These are phyloP conservation scores for Ciona savignyi DNA, from an alignment of 23 tunicate genomes.

Conservation along the genomic window DNA sequence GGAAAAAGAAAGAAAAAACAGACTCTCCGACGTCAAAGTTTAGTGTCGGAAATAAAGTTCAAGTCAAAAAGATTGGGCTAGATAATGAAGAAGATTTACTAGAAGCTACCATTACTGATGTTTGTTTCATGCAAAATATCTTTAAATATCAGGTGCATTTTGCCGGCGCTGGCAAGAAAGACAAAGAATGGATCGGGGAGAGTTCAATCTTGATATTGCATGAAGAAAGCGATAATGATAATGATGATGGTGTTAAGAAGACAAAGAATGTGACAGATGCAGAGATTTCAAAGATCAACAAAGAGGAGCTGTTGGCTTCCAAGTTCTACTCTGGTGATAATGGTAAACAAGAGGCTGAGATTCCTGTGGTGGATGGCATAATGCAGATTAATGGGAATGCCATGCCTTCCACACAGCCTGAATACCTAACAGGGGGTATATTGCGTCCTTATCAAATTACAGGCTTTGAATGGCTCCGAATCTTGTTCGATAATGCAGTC, in stretches of 20 bases:
- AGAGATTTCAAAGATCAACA: constrained; percentile 6
- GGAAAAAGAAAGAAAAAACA: not conserved
- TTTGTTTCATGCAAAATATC: not conserved
- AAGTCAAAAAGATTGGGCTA: not conserved
- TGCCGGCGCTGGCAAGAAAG: not conserved
- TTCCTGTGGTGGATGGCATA: constrained; percentile 25
- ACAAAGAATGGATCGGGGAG: constrained; percentile 22
- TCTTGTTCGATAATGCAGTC: constrained; percentile 61
- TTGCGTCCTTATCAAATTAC: constrained; percentile 64
- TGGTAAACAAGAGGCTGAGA: constrained; percentile 3
- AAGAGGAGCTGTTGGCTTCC: constrained; percentile 8
- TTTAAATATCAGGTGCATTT: constrained; percentile 20
- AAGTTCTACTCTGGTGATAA: constrained; percentile 26
- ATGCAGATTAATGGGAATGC: constrained; percentile 35
- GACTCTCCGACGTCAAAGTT: not conserved
- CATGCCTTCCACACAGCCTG: constrained; percentile 45
- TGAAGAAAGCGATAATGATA: constrained; percentile 11
- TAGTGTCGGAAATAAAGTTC: constrained; percentile 11
- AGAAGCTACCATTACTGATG: constrained; percentile 16
- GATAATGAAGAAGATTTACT: constrained; percentile 18
- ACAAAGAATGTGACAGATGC: not conserved
- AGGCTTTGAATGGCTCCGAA: constrained; percentile 77
- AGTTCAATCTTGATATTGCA: not conserved
- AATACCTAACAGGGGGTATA: constrained; percentile 59
- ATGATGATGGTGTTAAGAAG: not conserved